These are phyloP conservation scores for Triplophysa yarkandensis DNA, from an alignment of 2,797 vertebrate genomes.

Conservation along the genomic window DNA sequence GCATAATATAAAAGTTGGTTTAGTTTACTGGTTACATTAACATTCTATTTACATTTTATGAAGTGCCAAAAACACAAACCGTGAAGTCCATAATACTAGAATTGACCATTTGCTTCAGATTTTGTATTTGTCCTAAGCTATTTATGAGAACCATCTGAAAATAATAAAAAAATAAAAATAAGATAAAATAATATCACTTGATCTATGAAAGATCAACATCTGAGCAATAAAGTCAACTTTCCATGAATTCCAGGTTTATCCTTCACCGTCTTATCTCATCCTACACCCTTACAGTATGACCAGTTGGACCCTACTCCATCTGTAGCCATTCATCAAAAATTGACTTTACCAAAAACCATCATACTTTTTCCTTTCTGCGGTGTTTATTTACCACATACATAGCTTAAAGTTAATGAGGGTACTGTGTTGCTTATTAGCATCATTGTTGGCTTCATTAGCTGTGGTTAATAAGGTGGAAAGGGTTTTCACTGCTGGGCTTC, in stretches of 20 bases:
- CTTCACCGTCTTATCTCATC: neutral
- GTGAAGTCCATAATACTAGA: too few relatives aligned
- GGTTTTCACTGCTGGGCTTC: constrained; percentile 43
- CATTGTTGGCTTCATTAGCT: constrained; percentile 47
- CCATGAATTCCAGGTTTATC: neutral
- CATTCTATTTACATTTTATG: too few relatives aligned
- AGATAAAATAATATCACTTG: too few relatives aligned
- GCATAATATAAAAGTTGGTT: too few relatives aligned
- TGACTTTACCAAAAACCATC: constrained; percentile 25
- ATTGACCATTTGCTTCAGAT: too few relatives aligned
- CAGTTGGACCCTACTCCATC: constrained; percentile 24
- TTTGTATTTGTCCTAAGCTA: too few relatives aligned
- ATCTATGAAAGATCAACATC: too few relatives aligned
- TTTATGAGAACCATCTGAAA: too few relatives aligned
- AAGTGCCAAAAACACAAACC: too few relatives aligned
- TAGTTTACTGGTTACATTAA: too few relatives aligned
- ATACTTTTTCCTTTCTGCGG: constrained; percentile 17
- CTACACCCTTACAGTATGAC: neutral
- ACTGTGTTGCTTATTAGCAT: constrained; percentile 49
- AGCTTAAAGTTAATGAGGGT: constrained; percentile 55
- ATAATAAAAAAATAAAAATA: too few relatives aligned
- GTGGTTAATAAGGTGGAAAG: constrained; percentile 54
- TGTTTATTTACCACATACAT: constrained; percentile 32
- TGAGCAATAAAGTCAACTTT: too few relatives aligned
- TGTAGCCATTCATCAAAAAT: constrained; percentile 48